Conservation (phyloP, 2,797 vertebrate species). For the Sebastiscus tertius region DNA sequence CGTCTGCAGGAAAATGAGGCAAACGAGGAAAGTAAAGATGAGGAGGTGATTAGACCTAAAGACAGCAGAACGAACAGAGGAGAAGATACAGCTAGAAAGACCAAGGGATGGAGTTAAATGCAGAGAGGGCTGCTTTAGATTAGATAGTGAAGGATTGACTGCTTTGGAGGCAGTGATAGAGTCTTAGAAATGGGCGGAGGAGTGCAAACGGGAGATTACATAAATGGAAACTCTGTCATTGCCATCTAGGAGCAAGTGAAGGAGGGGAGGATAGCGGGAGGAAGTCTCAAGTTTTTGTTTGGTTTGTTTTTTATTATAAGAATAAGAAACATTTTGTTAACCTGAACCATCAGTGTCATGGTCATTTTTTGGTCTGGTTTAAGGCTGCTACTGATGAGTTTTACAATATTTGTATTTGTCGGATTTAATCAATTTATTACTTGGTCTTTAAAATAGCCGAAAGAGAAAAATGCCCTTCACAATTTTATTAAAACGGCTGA, state of each 20-base stretch:
- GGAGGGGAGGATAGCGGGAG: background rate
- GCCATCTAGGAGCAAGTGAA: slow-evolving; percentile 55
- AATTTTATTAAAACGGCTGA: rapidly evolving
- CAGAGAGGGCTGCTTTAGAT: slow-evolving; percentile 34
- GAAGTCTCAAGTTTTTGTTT: background rate
- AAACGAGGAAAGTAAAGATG: slow-evolving; percentile 26
- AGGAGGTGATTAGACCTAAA: slow-evolving; percentile 36
- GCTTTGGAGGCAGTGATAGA: slow-evolving; percentile 1
- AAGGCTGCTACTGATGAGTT: background rate
- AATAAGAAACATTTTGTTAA: background rate
- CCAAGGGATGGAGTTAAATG: slow-evolving; percentile 1
- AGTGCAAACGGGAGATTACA: slow-evolving; percentile 57
- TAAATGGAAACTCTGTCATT: slow-evolving; percentile 52
- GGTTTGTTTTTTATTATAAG: background rate
- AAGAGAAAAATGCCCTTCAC: background rate
- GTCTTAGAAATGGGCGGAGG: slow-evolving; percentile 38
- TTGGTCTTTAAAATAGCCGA: background rate
- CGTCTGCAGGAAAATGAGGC: slow-evolving; percentile 39
- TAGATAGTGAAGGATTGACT: slow-evolving; percentile 12
- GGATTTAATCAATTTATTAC: background rate
- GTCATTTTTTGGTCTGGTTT: background rate
- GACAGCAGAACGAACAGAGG: slow-evolving; percentile 24
- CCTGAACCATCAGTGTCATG: background rate
- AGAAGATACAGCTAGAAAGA: slow-evolving; percentile 15
- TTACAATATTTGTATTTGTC: background rate